Evolutionary conservation across 2,797 vertebrate genomes (phyloP).

Genomic region (Sebastes hubbsi): DNA sequence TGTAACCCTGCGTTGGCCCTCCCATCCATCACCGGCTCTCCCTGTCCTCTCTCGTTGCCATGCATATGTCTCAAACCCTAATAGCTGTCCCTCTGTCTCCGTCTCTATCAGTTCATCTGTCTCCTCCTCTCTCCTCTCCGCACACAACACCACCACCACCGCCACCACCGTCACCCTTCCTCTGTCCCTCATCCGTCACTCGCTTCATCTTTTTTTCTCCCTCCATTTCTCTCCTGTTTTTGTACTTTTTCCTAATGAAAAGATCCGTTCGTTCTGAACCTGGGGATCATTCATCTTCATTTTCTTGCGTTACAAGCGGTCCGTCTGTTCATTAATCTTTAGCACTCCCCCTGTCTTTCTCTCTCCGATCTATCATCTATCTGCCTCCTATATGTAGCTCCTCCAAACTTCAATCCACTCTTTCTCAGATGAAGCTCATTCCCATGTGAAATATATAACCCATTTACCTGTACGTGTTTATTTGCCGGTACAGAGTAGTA

Average conservation of each 20-base stretch:
- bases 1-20: slow-evolving; percentile 54
- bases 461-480: slow-evolving; percentile 32
- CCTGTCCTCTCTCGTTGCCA: slow-evolving; percentile 67
- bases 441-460: slow-evolving; percentile 22
- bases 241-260: slow-evolving; percentile 67
- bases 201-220: slow-evolving; percentile 9
- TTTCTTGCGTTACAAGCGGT: slow-evolving; percentile 49
- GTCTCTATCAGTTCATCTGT: slow-evolving; percentile 57
- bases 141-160: slow-evolving; percentile 14
- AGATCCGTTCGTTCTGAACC: slow-evolving; percentile 49
- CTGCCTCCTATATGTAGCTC: slow-evolving; percentile 47
- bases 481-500: neutral
- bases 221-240: slow-evolving; percentile 48
- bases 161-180: slow-evolving; percentile 20
- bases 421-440: slow-evolving; percentile 42
- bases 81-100: slow-evolving; percentile 69
- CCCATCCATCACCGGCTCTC: slow-evolving; percentile 75
- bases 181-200: slow-evolving; percentile 46
- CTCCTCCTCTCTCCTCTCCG: slow-evolving; percentile 43
- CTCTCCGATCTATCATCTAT: slow-evolving; percentile 64
- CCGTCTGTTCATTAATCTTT: slow-evolving; percentile 71
- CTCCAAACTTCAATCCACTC: slow-evolving; percentile 32
- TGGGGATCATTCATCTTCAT: slow-evolving; percentile 67
- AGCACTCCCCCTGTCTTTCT: slow-evolving; percentile 52
- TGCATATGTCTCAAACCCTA: slow-evolving; percentile 74